These are phyloP conservation scores for Pangasianodon hypophthalmus DNA, from an alignment of 2,113 vertebrate genomes.

Conservation along the genomic window DNA sequence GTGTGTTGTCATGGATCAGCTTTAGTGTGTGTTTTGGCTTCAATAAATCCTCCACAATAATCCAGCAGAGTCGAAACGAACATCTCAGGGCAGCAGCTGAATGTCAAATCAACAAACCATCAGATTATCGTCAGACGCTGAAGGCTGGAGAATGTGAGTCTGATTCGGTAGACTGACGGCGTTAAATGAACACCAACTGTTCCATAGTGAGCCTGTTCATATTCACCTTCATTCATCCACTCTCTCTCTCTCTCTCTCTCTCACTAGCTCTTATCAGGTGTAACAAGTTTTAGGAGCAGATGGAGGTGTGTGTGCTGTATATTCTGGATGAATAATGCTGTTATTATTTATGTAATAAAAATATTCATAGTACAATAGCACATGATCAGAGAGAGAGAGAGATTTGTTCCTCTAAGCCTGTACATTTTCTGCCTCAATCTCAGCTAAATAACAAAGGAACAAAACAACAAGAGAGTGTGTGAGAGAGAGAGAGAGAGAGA, in stretches of 20 bases:
- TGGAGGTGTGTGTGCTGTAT: not conserved
- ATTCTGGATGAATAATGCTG: not conserved
- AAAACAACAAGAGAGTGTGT: not conserved
- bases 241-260: slow-evolving; percentile 1
- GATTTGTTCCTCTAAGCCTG: not conserved
- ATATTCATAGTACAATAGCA: slow-evolving; percentile 5
- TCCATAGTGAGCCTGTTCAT: not conserved
- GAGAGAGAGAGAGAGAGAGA: not conserved
- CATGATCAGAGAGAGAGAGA: slow-evolving; percentile 16
- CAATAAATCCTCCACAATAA: not conserved
- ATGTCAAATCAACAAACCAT: not conserved
- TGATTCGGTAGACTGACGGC: not conserved
- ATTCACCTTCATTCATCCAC: not conserved
- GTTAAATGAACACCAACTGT: not conserved
- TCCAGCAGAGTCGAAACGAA: not conserved
- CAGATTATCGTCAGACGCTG: slow-evolving; percentile 2
- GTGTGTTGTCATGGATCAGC: not conserved
- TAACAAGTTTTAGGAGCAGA: not conserved
- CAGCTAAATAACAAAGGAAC: slow-evolving; percentile 3
- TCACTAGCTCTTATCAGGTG: not conserved
- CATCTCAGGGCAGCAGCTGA: not conserved
- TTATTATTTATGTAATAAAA: not conserved
- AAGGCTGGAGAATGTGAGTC: not conserved
- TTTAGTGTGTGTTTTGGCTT: not conserved
- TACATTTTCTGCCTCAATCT: not conserved